A percentile compares a stretch with the other conserved stretches of the same genome.
Conservation (phyloP, 2,888 invertebrate species). For the Osmoderma eremita region DNA sequence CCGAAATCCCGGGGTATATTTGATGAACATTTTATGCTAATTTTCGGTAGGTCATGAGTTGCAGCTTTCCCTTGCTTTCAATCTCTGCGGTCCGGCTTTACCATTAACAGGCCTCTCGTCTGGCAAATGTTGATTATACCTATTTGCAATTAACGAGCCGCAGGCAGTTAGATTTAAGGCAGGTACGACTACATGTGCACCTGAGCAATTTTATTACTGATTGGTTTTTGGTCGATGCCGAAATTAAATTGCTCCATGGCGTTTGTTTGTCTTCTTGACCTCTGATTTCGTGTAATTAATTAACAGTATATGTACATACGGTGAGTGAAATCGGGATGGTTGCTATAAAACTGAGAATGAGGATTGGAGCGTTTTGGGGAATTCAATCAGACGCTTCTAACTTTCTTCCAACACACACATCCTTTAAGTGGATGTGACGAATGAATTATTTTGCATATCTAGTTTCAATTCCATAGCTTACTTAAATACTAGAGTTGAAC, state of each 20-base stretch:
- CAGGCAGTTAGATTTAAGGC: background rate
- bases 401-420: too few species aligned
- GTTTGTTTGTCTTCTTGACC: too few species aligned
- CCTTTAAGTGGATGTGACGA: too few species aligned
- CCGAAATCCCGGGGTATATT: slow-evolving; percentile 6
- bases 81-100: slow-evolving; percentile 6
- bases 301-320: too few species aligned
- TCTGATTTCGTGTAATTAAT: too few species aligned
- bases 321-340: too few species aligned
- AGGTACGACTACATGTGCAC: background rate
- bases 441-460: too few species aligned
- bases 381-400: too few species aligned
- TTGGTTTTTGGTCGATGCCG: background rate
- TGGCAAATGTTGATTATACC: slow-evolving; percentile 33
- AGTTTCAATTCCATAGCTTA: too few species aligned
- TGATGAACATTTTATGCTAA: slow-evolving; percentile 20
- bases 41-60: slow-evolving; percentile 7
- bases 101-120: slow-evolving; percentile 29
- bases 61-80: background rate
- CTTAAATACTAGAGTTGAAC: too few species aligned
- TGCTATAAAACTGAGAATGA: too few species aligned
- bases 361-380: too few species aligned
- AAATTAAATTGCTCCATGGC: background rate
- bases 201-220: slow-evolving; percentile 21
- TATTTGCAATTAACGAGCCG: slow-evolving; percentile 33